Conservation (phyloP, 2,113 vertebrate species). For the Triplophysa dalaica region DNA sequence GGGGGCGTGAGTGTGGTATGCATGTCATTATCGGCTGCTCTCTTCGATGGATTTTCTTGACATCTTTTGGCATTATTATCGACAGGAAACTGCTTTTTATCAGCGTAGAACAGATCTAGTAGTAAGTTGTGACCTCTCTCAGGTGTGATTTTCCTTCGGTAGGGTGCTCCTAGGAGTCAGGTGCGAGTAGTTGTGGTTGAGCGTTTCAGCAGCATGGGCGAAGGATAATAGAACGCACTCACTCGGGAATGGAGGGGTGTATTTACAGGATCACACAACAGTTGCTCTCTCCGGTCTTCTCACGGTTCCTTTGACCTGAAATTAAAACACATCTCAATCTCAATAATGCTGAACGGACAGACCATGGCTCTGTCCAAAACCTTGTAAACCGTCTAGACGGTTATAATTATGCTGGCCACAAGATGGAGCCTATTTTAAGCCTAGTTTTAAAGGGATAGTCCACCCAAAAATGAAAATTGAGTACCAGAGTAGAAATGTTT, state of each 20-base stretch:
- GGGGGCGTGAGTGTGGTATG: background rate
- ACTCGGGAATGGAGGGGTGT: conserved; percentile 61
- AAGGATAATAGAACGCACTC: conserved; percentile 77
- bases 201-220: conserved; percentile 78
- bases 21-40: conserved; percentile 16
- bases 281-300: conserved; percentile 98
- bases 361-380: background rate
- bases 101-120: background rate
- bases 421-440: no score
- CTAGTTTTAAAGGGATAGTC: no score
- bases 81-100: background rate
- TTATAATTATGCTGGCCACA: background rate
- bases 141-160: background rate
- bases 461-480: no score
- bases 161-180: conserved; percentile 26
- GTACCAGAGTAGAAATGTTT: no score
- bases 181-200: conserved; percentile 41
- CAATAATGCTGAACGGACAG: conserved; percentile 10
- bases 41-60: background rate
- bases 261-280: conserved; percentile 98
- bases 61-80: conserved; percentile 1
- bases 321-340: conserved; percentile 27
- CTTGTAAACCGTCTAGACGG: background rate
- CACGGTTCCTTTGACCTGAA: conserved; percentile 95
- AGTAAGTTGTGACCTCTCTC: background rate